These are phyloP conservation scores for Plebejus argus DNA, from an alignment of 2,888 invertebrate species.

Conservation along the genomic window DNA sequence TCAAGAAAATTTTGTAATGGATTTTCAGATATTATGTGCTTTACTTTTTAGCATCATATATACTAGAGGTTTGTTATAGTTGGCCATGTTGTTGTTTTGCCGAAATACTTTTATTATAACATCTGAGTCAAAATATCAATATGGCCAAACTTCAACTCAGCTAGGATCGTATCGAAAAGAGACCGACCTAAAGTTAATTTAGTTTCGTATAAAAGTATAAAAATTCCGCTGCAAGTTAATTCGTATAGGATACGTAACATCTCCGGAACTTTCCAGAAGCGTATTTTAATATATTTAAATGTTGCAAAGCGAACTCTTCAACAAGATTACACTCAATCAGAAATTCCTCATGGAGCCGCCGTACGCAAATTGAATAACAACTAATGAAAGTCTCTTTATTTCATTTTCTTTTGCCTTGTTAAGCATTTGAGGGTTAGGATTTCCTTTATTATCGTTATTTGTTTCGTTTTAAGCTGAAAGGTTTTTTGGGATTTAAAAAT, in stretches of 20 bases:
- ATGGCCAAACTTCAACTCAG: too few species aligned
- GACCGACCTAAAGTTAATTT: too few species aligned
- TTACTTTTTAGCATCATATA: too few species aligned
- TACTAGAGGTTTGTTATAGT: too few species aligned
- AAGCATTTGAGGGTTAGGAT: slow-evolving; percentile 43
- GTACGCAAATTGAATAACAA: slow-evolving; percentile 54
- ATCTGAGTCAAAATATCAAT: too few species aligned
- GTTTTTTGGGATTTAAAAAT: neutral
- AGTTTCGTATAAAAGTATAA: neutral
- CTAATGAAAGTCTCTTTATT: slow-evolving; percentile 45
- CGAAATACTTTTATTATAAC: too few species aligned
- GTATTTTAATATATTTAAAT: slow-evolving; percentile 33
- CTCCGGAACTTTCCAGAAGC: neutral
- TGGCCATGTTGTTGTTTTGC: too few species aligned
- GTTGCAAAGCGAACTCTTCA: slow-evolving; percentile 32
- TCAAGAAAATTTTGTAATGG: too few species aligned
- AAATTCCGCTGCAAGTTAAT: neutral
- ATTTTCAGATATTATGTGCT: too few species aligned
- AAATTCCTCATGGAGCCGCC: slow-evolving; percentile 43
- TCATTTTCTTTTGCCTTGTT: neutral
- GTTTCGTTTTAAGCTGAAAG: neutral
- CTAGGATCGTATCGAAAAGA: too few species aligned
- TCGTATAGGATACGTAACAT: neutral
- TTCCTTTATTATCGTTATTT: slow-evolving; percentile 1
- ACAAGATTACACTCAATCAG: slow-evolving; percentile 41